Evolutionary conservation across 2,797 vertebrate genomes (phyloP), one percentile per base, ranked within the genome.

Genomic region (Xiphophorus birchmanni): DNA sequence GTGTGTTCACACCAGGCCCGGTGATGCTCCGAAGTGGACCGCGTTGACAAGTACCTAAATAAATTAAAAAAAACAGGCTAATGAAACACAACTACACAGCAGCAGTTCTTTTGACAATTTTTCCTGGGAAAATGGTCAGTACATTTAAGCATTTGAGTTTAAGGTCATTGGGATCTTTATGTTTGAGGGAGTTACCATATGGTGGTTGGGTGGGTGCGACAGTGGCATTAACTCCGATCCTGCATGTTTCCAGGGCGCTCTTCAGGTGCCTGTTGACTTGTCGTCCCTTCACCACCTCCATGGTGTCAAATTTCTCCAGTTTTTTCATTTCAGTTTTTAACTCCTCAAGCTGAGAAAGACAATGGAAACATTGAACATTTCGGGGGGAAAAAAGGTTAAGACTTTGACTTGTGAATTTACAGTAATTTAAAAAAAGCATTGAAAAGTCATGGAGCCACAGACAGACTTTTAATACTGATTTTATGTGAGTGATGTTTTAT

Each of bases 281-380:
- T 67, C 90, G 77, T 76, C 78, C 87, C 73, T 78, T 86, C 21
- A 94, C 89, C 69, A 95, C 88, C 21, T 92, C 37, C 78, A 84
- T 74, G 71, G 82, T 87, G 80, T 96, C 96, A 18, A 87, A 95
- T 0, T 4, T 40, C 82, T 95, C 88, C 65, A 96, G 84, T n/a
- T 93, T 29, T 13, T 74, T 2, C 91, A 96, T 87, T 52, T 88
- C 77, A 1, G 21, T 74, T 37, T 8, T 80, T 35, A 95, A 67
- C 4, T 77, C 42, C 21, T 80, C 12, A 42, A 95, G 40, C 96
- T 96, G 83, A 44, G 44, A 32, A 8, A 74, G 18, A 50, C 29
- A 52, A 3, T 45, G 29, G 72, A 50, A 29, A 73, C 8, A 17
- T 47, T 2, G 4, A 72, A 2, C 21, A 44, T 9, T 42, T 13